Conservation (phyloP, 2,113 vertebrate genomes). For the Syrmaticus mikado region DNA sequence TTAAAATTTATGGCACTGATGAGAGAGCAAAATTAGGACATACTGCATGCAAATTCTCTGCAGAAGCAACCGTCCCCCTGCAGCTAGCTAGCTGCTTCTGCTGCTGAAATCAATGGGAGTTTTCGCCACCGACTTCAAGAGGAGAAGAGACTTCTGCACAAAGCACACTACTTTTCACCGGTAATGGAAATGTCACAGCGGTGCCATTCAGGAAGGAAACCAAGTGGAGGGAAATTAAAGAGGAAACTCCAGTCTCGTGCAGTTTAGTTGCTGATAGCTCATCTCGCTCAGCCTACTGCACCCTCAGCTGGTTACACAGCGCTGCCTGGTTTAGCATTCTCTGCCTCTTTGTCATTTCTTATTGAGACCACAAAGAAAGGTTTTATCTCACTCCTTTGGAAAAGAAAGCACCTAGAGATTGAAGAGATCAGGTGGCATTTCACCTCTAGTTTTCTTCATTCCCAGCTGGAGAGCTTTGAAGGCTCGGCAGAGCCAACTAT, state of each 20-base stretch:
- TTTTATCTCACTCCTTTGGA: slow-evolving; percentile 37
- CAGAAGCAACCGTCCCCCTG: neutral
- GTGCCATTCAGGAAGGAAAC: slow-evolving; percentile 29
- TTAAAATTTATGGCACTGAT: neutral
- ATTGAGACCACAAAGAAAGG: slow-evolving; percentile 45
- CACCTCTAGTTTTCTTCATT: slow-evolving; percentile 51
- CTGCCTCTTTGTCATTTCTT: slow-evolving; percentile 52
- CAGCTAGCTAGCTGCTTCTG: neutral
- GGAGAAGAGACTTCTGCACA: slow-evolving; percentile 24
- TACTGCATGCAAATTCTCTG: neutral
- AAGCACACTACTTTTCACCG: slow-evolving; percentile 46
- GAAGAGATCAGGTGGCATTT: slow-evolving; percentile 46
- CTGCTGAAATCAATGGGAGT: slow-evolving; percentile 46
- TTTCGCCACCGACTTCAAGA: neutral
- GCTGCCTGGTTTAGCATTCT: slow-evolving; percentile 63
- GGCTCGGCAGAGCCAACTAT: slow-evolving; percentile 33
- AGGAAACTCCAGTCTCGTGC: slow-evolving; percentile 61
- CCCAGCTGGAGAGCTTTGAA: slow-evolving; percentile 55
- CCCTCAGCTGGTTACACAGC: slow-evolving; percentile 4
- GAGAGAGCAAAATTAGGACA: slow-evolving; percentile 17
- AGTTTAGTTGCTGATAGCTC: slow-evolving; percentile 61
- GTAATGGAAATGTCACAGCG: slow-evolving; percentile 66
- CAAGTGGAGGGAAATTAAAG: slow-evolving; percentile 70
- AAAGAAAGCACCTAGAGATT: slow-evolving; percentile 47
- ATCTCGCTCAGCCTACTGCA: slow-evolving; percentile 44